Percentiles rank a stretch among this genome's conserved stretches.
These are phyloP conservation scores for Spodoptera frugiperda DNA, from an alignment of 1,140 invertebrate genomes.

Conservation along the genomic window DNA sequence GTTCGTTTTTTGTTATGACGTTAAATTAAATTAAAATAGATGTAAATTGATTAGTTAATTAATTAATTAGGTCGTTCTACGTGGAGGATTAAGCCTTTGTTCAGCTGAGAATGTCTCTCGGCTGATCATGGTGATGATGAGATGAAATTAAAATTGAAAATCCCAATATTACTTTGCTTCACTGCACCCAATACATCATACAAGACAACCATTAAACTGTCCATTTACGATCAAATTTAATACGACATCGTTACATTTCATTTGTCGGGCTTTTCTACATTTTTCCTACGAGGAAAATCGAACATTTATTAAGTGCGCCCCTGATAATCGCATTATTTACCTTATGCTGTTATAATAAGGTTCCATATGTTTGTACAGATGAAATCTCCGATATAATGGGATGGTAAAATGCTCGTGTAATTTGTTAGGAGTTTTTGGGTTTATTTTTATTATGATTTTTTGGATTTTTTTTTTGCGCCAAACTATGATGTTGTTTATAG, in stretches of 20 bases:
- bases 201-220: too few species aligned
- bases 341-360: not conserved
- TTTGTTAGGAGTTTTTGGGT: not conserved
- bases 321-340: conserved; percentile 58
- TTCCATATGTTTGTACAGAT: not conserved
- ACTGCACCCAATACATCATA: too few species aligned
- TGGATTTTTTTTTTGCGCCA: not conserved
- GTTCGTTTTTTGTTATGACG: too few species aligned
- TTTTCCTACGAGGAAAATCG: conserved; percentile 54
- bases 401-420: not conserved
- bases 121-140: too few species aligned
- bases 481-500: too few species aligned
- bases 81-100: too few species aligned
- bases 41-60: too few species aligned
- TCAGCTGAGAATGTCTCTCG: too few species aligned
- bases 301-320: conserved; percentile 55
- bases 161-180: too few species aligned
- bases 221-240: not conserved
- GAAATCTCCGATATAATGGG: conserved; percentile 14
- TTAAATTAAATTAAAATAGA: too few species aligned
- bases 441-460: not conserved
- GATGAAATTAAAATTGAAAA: too few species aligned
- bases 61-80: too few species aligned
- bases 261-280: not conserved
- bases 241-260: not conserved